Evolutionary conservation across 2,113 vertebrate species (phyloP).

Genomic region (Heterotilapia buettikoferi): DNA sequence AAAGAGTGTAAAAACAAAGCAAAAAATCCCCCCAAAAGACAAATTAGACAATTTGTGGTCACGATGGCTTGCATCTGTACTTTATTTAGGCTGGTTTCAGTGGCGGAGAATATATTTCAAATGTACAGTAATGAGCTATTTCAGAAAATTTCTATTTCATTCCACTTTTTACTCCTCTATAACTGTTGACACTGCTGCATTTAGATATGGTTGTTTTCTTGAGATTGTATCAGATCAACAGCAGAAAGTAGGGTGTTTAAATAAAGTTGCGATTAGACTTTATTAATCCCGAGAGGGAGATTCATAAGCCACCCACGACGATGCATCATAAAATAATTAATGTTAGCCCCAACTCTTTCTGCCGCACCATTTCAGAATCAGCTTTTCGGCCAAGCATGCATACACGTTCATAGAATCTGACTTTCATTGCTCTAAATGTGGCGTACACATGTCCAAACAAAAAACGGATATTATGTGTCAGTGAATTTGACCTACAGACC

Average conservation of each 20-base stretch:
- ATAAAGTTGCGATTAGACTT: not conserved
- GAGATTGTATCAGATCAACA: not conserved
- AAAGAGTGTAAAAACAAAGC: not conserved
- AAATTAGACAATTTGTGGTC: not conserved
- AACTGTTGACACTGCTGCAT: not conserved
- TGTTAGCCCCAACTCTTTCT: not conserved
- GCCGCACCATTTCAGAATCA: not conserved
- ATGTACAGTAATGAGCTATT: not conserved
- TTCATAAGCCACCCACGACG: not conserved
- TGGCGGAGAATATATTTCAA: not conserved
- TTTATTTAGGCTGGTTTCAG: not conserved
- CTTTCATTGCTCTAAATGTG: not conserved
- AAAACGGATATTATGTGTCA: not conserved
- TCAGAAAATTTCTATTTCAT: not conserved
- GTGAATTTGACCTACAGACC: not conserved
- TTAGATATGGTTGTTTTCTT: not conserved
- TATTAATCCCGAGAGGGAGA: not conserved
- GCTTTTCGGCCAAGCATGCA: not conserved
- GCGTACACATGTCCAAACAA: not conserved
- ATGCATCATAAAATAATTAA: not conserved
- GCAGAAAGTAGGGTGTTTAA: not conserved
- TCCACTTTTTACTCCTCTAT: not conserved
- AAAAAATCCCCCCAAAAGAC: not conserved
- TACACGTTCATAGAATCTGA: not conserved
- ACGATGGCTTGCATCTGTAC: not conserved